Conservation (phyloP, 1,140 invertebrate species). For the Lordiphosa stackelbergi region DNA sequence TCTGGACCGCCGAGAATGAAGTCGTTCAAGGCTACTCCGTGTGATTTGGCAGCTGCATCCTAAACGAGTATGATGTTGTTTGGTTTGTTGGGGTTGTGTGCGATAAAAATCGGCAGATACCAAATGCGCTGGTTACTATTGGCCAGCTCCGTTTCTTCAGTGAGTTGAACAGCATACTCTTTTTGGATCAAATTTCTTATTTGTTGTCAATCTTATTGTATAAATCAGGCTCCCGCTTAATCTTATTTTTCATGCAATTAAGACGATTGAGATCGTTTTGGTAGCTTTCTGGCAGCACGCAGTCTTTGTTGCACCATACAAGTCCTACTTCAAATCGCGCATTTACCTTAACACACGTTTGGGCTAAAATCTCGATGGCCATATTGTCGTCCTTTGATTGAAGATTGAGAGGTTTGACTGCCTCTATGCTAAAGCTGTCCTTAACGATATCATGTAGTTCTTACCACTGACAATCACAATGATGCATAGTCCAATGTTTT, state of each 20-base stretch:
- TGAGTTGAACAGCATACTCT: slow-evolving; percentile 5
- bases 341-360: not conserved
- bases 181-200: slow-evolving; percentile 2
- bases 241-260: too few species aligned
- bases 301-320: not conserved
- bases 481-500: too few species aligned
- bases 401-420: not conserved
- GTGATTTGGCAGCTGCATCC: too few species aligned
- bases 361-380: not conserved
- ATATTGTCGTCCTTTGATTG: not conserved
- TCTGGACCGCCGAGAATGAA: too few species aligned
- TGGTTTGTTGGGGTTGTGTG: slow-evolving; percentile 8
- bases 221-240: too few species aligned
- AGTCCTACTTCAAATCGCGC: not conserved
- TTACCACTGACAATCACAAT: too few species aligned
- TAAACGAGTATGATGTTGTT: too few species aligned
- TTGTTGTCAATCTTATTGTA: not conserved
- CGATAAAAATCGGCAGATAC: too few species aligned
- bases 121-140: not conserved
- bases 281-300: not conserved
- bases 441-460: not conserved
- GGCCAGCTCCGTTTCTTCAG: slow-evolving; percentile 1
- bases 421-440: not conserved
- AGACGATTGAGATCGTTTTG: not conserved
- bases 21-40: not conserved